phyloP scores from a whole-genome alignment of 2,797 vertebrate genomes.

The Mastacembelus armatus region DNA sequence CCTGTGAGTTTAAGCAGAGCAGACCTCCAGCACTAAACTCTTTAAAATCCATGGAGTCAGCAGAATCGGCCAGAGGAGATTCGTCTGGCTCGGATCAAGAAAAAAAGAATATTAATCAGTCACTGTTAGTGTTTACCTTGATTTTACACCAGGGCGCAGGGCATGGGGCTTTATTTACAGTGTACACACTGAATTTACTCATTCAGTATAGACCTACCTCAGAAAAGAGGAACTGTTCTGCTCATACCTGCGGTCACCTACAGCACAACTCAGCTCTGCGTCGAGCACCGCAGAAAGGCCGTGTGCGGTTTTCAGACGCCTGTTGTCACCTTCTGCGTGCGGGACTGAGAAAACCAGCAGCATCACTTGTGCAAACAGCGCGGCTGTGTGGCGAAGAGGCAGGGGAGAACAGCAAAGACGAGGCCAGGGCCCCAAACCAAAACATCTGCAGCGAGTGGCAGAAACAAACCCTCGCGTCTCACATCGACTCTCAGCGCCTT shows the following conservation, averaged over 20 bases:
- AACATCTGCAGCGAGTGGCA: too few relatives aligned
- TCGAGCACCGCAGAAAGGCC: too few relatives aligned
- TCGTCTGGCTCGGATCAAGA: slow-evolving; percentile 62
- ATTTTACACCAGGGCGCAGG: neutral
- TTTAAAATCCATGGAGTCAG: slow-evolving; percentile 70
- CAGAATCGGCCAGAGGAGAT: slow-evolving; percentile 61
- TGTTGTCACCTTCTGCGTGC: slow-evolving; percentile 32
- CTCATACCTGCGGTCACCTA: neutral
- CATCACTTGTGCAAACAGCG: slow-evolving; percentile 72
- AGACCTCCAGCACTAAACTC: slow-evolving; percentile 50
- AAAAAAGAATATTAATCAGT: slow-evolving; percentile 49
- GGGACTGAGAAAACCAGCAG: neutral
- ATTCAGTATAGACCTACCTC: too few relatives aligned
- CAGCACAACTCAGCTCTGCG: neutral
- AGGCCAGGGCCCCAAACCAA: too few relatives aligned
- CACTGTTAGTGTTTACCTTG: neutral
- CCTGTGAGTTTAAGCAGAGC: slow-evolving; percentile 64
- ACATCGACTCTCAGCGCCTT: too few relatives aligned
- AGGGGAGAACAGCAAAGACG: neutral
- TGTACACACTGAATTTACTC: too few relatives aligned
- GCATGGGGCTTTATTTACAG: neutral
- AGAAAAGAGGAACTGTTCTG: neutral
- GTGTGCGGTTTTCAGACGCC: neutral
- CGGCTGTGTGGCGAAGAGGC: slow-evolving; percentile 68
- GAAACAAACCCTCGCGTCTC: too few relatives aligned